Evolutionary conservation across 2,888 invertebrate species (phyloP).

Genomic region (Morinoia aosen): DNA sequence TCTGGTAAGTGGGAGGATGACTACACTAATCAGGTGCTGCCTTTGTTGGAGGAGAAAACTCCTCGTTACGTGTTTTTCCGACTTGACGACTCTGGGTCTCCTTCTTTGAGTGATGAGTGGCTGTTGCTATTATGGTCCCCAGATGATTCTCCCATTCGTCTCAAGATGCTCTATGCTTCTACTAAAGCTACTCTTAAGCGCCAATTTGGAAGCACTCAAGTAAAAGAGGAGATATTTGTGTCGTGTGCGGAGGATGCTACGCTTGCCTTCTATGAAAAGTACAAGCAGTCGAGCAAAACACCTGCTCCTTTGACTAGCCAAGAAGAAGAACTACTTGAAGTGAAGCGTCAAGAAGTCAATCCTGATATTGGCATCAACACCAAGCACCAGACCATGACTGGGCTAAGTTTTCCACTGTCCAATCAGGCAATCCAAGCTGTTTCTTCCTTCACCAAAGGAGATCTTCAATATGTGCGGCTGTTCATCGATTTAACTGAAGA

Average conservation of each 20-base stretch:
- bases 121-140: slow-evolving; percentile 94
- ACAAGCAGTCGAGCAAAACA: slow-evolving; percentile 82
- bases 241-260: slow-evolving; percentile 78
- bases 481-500: slow-evolving; percentile 83
- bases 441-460: slow-evolving; percentile 80
- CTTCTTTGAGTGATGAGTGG: slow-evolving; percentile 86
- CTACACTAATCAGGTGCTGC: slow-evolving; percentile 82
- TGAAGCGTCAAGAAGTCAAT: slow-evolving; percentile 80
- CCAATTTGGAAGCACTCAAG: slow-evolving; percentile 94
- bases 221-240: slow-evolving; percentile 94
- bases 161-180: slow-evolving; percentile 98
- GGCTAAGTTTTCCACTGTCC: slow-evolving; percentile 89
- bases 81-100: slow-evolving; percentile 70
- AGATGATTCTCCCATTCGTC: slow-evolving; percentile 88
- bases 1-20: slow-evolving; percentile 88
- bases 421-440: slow-evolving; percentile 85
- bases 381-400: slow-evolving; percentile 90
- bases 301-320: slow-evolving; percentile 87
- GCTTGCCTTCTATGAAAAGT: slow-evolving; percentile 84
- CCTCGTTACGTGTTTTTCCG: slow-evolving; percentile 94
- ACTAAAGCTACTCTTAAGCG: slow-evolving; percentile 97
- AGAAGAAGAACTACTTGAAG: slow-evolving; percentile 86
- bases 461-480: slow-evolving; percentile 91
- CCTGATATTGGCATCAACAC: slow-evolving; percentile 86
- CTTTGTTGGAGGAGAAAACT: slow-evolving; percentile 82